Percentiles rank a stretch among this genome's conserved stretches.
Conservation (phyloP, 37 sponge, comb jelly and placozoan genomes). For the Haliclona indistincta region DNA sequence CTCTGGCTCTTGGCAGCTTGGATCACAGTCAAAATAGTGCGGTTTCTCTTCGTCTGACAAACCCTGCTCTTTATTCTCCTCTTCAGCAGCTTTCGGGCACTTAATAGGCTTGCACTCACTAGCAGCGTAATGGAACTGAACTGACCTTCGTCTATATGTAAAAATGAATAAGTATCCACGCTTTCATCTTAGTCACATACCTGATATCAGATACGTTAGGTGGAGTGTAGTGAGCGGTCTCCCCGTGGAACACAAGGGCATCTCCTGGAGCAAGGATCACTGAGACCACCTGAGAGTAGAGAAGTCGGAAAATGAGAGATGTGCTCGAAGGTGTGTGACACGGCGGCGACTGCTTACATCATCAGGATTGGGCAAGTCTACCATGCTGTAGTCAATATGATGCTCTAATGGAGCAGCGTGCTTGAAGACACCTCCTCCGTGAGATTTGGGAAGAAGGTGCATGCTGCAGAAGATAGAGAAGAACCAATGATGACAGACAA, state of each 20-base stretch:
- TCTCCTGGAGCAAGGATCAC: constrained; percentile 53
- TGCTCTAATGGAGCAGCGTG: constrained; percentile 26
- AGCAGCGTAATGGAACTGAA: constrained; percentile 70
- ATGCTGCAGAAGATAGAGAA: constrained; percentile 31
- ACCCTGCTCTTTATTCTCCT: not conserved
- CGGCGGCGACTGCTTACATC: constrained; percentile 20
- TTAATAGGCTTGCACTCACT: constrained; percentile 41
- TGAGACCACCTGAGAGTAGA: constrained; percentile 45
- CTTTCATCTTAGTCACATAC: constrained; percentile 8
- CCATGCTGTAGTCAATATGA: constrained; percentile 52
- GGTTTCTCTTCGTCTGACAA: not conserved
- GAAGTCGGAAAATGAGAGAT: too few relatives aligned
- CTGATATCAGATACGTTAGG: constrained; percentile 26
- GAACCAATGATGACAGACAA: too few relatives aligned
- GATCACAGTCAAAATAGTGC: constrained; percentile 61
- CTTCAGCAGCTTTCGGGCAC: constrained; percentile 48
- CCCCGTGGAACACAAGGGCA: constrained; percentile 56
- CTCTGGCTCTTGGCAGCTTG: constrained; percentile 38
- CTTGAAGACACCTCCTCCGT: constrained; percentile 42
- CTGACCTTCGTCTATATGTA: constrained; percentile 33
- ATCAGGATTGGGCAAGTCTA: constrained; percentile 39
- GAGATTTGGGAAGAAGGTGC: constrained; percentile 53
- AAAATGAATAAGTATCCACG: not conserved
- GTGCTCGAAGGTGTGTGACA: not conserved
- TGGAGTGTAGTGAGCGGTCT: constrained; percentile 67